These are phyloP conservation scores for Abrostola triplasia DNA, from an alignment of 2,888 invertebrate species.

Conservation along the genomic window DNA sequence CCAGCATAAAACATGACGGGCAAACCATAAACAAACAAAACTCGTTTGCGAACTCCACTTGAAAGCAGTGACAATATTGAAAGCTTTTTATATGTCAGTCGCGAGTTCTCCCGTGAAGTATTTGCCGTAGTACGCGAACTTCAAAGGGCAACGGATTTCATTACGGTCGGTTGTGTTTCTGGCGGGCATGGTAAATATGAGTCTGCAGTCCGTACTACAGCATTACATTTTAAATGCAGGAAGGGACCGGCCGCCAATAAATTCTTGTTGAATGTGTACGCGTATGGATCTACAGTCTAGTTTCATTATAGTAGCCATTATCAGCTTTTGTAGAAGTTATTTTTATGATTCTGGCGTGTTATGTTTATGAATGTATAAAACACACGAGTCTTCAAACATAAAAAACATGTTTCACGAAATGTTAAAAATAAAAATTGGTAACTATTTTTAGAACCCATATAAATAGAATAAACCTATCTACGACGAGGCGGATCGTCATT, in stretches of 20 bases:
- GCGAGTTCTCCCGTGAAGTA: slow-evolving; percentile 42
- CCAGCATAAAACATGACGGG: slow-evolving; percentile 20
- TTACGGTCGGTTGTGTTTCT: slow-evolving; percentile 32
- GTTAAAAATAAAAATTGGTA: too few relatives aligned
- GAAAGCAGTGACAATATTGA: slow-evolving; percentile 42
- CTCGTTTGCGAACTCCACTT: slow-evolving; percentile 36
- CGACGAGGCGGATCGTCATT: slow-evolving; percentile 10
- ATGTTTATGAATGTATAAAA: too few relatives aligned
- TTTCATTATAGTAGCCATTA: too few relatives aligned
- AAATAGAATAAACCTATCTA: slow-evolving; percentile 2
- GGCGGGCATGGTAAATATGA: slow-evolving; percentile 20
- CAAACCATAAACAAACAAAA: slow-evolving; percentile 38
- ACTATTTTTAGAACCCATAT: not conserved
- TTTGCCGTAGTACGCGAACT: slow-evolving; percentile 37
- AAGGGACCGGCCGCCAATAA: slow-evolving; percentile 12
- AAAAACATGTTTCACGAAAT: too few relatives aligned
- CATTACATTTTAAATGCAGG: slow-evolving; percentile 24
- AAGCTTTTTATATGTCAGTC: slow-evolving; percentile 44
- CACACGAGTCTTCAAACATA: too few relatives aligned
- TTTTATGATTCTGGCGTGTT: too few relatives aligned
- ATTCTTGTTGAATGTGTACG: slow-evolving; percentile 7
- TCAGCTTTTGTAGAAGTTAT: too few relatives aligned
- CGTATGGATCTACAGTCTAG: not conserved
- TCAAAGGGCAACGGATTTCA: slow-evolving; percentile 45
- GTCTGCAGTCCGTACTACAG: slow-evolving; percentile 1